A percentile compares a stretch with the other conserved stretches of the same genome.
phyloP scores from a whole-genome alignment of 1,140 invertebrate genomes.

The Heliothis virescens region DNA sequence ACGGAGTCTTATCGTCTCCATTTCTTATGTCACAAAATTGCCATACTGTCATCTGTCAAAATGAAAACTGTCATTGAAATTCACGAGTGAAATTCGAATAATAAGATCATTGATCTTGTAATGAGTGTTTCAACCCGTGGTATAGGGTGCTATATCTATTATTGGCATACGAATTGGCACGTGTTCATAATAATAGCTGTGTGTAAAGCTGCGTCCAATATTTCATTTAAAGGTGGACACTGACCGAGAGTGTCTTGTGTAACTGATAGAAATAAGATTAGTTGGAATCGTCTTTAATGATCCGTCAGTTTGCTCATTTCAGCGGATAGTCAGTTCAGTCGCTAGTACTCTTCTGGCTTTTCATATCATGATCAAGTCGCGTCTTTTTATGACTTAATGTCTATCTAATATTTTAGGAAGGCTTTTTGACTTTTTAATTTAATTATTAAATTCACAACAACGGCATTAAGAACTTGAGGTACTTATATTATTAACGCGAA shows the following conservation, averaged over 20 bases:
- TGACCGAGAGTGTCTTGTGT: constrained; percentile 1
- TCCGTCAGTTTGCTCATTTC: too few species aligned
- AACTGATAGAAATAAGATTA: background rate
- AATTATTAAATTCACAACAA: too few species aligned
- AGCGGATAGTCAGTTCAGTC: too few species aligned
- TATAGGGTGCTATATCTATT: constrained; percentile 11
- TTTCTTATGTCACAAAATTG: background rate
- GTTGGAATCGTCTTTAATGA: too few species aligned
- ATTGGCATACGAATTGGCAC: constrained; percentile 37
- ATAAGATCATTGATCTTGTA: constrained; percentile 40
- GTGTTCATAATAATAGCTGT: constrained; percentile 25
- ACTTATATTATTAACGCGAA: too few species aligned
- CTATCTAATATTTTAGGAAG: too few species aligned
- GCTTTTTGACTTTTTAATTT: too few species aligned
- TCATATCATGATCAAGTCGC: too few species aligned
- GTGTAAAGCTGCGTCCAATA: constrained; percentile 30
- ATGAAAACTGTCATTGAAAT: background rate
- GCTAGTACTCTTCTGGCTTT: too few species aligned
- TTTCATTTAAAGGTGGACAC: constrained; percentile 39
- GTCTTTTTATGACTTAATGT: too few species aligned
- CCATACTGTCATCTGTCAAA: background rate
- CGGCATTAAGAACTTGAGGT: too few species aligned
- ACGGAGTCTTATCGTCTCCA: background rate
- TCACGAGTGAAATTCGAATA: constrained; percentile 24
- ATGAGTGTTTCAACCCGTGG: constrained; percentile 32